Evolutionary conservation across 2,888 invertebrate species (phyloP).

Genomic region (Microplitis manilae): DNA sequence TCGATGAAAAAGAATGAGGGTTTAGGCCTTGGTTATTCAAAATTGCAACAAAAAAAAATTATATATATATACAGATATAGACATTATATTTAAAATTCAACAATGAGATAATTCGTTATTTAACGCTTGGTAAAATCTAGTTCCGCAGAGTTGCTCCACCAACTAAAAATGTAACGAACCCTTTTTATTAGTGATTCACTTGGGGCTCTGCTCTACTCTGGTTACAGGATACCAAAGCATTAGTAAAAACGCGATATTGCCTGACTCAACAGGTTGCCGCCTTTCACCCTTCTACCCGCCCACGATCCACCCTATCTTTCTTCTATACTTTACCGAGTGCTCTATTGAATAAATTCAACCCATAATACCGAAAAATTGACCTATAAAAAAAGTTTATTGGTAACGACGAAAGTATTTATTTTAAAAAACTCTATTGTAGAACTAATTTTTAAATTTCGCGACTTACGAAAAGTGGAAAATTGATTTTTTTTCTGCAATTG

Average conservation of each 20-base stretch:
- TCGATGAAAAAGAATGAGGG: not conserved
- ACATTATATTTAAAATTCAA: conserved; percentile 20
- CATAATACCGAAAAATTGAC: conserved; percentile 56
- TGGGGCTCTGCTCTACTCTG: conserved; percentile 12
- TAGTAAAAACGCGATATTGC: conserved; percentile 71
- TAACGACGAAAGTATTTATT: not conserved
- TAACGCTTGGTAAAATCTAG: conserved; percentile 40
- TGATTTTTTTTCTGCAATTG: no score
- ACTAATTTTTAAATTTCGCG: no score
- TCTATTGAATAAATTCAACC: conserved; percentile 67
- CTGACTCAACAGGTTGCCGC: conserved; percentile 69
- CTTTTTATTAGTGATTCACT: conserved; percentile 44
- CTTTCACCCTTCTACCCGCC: conserved; percentile 48
- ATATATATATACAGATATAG: not conserved
- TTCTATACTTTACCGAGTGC: conserved; percentile 44
- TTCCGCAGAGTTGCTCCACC: conserved; percentile 37
- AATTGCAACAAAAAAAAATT: not conserved
- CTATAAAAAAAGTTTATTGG: not conserved
- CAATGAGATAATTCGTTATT: conserved; percentile 35
- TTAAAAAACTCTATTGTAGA: not conserved
- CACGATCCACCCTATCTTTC: conserved; percentile 33
- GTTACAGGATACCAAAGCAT: conserved; percentile 53
- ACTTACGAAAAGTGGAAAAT: no score
- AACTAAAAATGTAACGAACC: conserved; percentile 47
- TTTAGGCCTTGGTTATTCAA: not conserved